phyloP scores from a whole-genome alignment of 2,113 vertebrate genomes.

The Podarcis raffonei region DNA sequence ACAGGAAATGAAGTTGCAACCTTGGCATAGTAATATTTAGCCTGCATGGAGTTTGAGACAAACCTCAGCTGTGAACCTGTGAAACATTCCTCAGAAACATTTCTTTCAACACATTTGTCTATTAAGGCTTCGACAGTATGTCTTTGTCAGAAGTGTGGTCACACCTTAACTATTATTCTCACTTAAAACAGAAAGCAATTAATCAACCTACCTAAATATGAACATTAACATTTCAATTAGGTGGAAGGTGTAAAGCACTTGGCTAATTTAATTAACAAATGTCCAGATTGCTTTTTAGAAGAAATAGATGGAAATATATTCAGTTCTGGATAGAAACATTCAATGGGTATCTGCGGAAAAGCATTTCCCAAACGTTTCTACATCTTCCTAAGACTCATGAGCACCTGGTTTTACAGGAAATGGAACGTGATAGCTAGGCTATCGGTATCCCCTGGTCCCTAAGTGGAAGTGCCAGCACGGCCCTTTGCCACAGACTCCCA shows the following conservation, averaged over 20 bases:
- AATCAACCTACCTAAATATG: conserved; percentile 31
- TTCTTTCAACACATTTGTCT: conserved; percentile 27
- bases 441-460: neutral
- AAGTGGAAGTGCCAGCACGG: neutral
- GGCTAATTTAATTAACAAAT: conserved; percentile 39
- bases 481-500: neutral
- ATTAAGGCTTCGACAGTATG: conserved; percentile 36
- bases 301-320: neutral
- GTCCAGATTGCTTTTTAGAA: conserved; percentile 8
- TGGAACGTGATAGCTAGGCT: neutral
- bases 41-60: neutral
- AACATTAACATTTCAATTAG: conserved; percentile 36
- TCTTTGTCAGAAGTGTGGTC: conserved; percentile 33
- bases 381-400: too few relatives aligned
- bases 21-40: neutral
- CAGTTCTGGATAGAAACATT: neutral
- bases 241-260: conserved; percentile 27
- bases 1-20: neutral
- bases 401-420: neutral
- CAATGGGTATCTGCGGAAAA: neutral
- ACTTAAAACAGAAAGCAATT: conserved; percentile 32
- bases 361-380: neutral
- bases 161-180: conserved; percentile 39
- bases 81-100: conserved; percentile 3
- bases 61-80: conserved; percentile 24